Conservation (phyloP, 53 echinoderm and acorn worm genomes). For the Holothuria leucospilota region DNA sequence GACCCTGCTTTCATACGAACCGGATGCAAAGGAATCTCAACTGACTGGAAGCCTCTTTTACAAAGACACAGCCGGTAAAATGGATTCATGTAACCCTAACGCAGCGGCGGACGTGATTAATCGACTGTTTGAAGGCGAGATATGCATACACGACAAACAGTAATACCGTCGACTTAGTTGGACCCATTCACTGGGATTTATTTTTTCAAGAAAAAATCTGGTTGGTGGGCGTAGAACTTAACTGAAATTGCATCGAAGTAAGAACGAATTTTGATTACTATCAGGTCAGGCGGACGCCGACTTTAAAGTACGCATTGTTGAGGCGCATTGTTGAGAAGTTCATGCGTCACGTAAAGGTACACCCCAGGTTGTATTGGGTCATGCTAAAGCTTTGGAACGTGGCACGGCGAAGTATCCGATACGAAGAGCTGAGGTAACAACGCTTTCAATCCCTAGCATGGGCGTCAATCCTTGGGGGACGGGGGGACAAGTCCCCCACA, state of each 20-base stretch:
- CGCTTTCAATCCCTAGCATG: too few relatives aligned
- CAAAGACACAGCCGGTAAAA: background rate
- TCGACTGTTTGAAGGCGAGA: conserved; percentile 15
- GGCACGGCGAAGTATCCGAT: too few relatives aligned
- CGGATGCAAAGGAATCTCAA: background rate
- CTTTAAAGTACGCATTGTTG: background rate
- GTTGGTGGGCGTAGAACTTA: conserved; percentile 38
- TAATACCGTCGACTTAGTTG: conserved; percentile 17
- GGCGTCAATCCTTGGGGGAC: too few relatives aligned
- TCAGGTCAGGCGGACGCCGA: conserved; percentile 63
- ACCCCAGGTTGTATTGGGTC: conserved; percentile 60
- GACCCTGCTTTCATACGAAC: conserved; percentile 60
- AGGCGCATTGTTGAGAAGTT: conserved; percentile 35
- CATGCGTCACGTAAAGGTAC: background rate
- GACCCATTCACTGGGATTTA: conserved; percentile 57
- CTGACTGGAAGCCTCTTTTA: conserved; percentile 45
- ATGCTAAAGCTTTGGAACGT: conserved; percentile 34
- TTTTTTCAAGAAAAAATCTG: conserved; percentile 66
- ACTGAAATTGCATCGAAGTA: conserved; percentile 46
- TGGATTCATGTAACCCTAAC: background rate
- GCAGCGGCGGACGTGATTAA: background rate
- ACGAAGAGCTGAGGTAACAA: conserved; percentile 35
- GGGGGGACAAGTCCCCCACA: too few relatives aligned
- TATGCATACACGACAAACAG: background rate
- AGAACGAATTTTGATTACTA: conserved; percentile 13